phyloP scores from a whole-genome alignment of 2,888 invertebrate species.

The Lepidocyrtoides sp. region DNA sequence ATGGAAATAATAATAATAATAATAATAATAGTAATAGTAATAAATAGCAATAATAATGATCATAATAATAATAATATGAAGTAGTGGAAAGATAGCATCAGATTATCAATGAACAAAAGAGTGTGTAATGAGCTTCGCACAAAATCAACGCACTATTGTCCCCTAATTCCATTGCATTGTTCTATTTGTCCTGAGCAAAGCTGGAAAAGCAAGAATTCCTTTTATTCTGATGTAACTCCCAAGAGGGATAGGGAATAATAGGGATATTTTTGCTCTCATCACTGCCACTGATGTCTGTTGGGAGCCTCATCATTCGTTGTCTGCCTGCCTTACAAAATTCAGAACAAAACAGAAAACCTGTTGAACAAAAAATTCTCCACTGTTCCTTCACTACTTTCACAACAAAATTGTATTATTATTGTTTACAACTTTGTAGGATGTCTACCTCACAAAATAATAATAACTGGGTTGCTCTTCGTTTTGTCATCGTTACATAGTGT shows the following conservation, averaged over 20 bases:
- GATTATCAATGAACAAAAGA: conserved; percentile 84
- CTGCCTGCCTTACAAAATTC: background rate
- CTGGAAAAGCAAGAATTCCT: background rate
- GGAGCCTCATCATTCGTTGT: conserved; percentile 17
- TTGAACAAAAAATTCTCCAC: conserved; percentile 14
- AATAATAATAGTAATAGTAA: conserved; percentile 20
- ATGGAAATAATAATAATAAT: conserved; percentile 29
- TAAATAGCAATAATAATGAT: background rate
- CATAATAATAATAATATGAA: conserved; percentile 24
- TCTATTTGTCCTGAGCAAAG: conserved; percentile 31
- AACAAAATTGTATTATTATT: conserved; percentile 19
- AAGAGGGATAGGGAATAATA: background rate
- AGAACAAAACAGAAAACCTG: conserved; percentile 57
- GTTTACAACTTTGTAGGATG: background rate
- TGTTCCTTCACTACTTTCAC: background rate
- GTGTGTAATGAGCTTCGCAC: conserved; percentile 85
- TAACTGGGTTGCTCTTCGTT: conserved; percentile 8
- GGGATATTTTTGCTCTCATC: conserved; percentile 17
- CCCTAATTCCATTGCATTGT: conserved; percentile 85
- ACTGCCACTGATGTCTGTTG: conserved; percentile 6
- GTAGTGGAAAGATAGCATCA: conserved; percentile 54
- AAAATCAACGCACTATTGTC: conserved; percentile 85
- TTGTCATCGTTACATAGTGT: conserved; percentile 4
- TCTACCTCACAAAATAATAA: conserved; percentile 13
- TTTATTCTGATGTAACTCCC: background rate